Base-by-base conservation (phyloP, 2,113 vertebrate species). In the Chionodraco myersi region DNA sequence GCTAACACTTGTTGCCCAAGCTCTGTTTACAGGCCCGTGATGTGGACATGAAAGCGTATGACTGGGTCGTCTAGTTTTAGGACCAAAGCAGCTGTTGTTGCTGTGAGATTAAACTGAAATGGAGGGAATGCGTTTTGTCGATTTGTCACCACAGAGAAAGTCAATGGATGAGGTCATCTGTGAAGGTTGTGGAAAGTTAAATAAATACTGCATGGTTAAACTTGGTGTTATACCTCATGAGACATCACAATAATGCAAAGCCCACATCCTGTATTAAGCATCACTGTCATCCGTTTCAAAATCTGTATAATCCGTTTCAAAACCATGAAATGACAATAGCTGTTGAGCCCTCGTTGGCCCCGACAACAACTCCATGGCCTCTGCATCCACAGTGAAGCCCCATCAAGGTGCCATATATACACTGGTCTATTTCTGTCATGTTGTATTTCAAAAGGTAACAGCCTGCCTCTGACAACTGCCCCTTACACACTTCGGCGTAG, bases 51-150 rank as follows among this genome's bases (percentile, higher is more conserved):
- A 66, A 73, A 8, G 16, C 59, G 72, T 66, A 49, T 74, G 60
- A 88, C 72, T 41, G 65, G 45, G 48, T 49, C 16, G 59, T 84
- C 79, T 72, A 47, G 84, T 87, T 91, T 89, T 82, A 82, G 86
- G 83, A 79, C 21, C 23, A 14, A 58, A 57, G 72, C 91, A 91
- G 91, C 91, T 90, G 92, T 84, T 92, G 90, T 87, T 93, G 88
- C 81, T 81, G 81, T 77, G 77, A 82, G 80, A 89, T 88, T 75
- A 60, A 13, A 30, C n/a, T 47, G 23, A 85, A 82, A 77, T 53
- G 16, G 53, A 26, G 12, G 52, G 47, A 48, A 41, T n/a, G 45
- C 9, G 57, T 79, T 82, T 68, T 84, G 62, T 88, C 87, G 69
- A 78, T 76, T 80, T 84, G 61, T 64, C 64, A 16, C 44, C 30